Evolutionary conservation across 2,888 invertebrate species (phyloP), one percentile per base, ranked within the genome.

Genomic region (Drosophila mercatorum): DNA sequence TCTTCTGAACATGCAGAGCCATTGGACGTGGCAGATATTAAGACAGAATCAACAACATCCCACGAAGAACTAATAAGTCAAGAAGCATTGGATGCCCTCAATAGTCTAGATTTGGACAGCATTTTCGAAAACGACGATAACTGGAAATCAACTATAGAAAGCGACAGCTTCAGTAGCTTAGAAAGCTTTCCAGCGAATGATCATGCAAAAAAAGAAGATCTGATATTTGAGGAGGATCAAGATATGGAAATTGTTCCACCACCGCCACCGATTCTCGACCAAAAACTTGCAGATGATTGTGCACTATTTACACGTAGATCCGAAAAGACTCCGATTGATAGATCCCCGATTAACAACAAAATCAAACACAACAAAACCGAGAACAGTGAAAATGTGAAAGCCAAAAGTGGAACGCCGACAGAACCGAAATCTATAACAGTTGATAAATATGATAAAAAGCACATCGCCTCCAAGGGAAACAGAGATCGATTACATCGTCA

Each of bases 41-140:
- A 47, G 8, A 2, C 12, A 5, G 28, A 47, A 7, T 2, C 49
- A 31, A n/a, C 5, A 4, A 5, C 2, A 4, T 17, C n/a, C 11
- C 7, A n/a, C 11, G 22, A 56, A 40, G 59, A 64, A 4, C 0
- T 0, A 3, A 8, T 36, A 3, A 8, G 53, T 38, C 28, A 40
- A 31, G 56, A 58, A 2, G 31, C 58, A 6, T 3, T 60, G 17
- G 65, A 56, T 17, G 14, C 41, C 10, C 40, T 70, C 2, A 60
- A 72, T 31, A 70, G 26, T 41, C 55, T 71, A 26, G 71, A 65
- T 14, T 51, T 70, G n/a, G 71, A 65, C 17, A 34, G 38, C 26
- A 51, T 64, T 22, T 71, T 72, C 41, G 55, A 65, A 4, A 51
- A 65, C 1, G 59, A 51, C 10, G 53, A 41, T n/a, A n/a, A 2